phyloP scores from a whole-genome alignment of 2,888 invertebrate species.

The Cephalotes varians region DNA sequence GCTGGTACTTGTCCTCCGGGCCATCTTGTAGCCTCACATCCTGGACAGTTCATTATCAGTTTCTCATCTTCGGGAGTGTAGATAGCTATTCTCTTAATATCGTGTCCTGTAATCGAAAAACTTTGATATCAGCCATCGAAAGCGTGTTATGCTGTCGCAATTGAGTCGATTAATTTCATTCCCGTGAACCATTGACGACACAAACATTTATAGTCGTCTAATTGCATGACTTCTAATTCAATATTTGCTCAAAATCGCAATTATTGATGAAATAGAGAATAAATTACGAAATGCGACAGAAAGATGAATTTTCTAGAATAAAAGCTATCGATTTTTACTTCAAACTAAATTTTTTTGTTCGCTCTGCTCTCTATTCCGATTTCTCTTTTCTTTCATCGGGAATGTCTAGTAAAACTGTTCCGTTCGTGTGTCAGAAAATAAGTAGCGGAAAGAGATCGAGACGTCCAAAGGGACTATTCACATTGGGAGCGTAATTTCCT shows the following conservation, averaged over 20 bases:
- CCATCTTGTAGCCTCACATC: constrained; percentile 90
- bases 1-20: constrained; percentile 94
- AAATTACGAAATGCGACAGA: not conserved
- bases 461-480: constrained; percentile 40
- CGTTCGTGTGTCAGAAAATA: constrained; percentile 26
- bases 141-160: not conserved
- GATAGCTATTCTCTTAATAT: constrained; percentile 91
- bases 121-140: constrained; percentile 23
- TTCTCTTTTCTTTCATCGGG: constrained; percentile 21
- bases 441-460: constrained; percentile 24
- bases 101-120: constrained; percentile 88
- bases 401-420: constrained; percentile 12
- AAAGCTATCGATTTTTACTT: constrained; percentile 38
- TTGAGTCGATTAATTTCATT: not conserved
- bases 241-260: not conserved
- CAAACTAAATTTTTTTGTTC: constrained; percentile 39
- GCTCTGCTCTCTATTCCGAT: not conserved
- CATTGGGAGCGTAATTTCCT: constrained; percentile 39
- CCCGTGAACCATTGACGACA: not conserved
- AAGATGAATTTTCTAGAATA: constrained; percentile 12
- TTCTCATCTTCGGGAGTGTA: constrained; percentile 88
- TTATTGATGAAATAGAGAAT: not conserved
- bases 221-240: not conserved
- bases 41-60: constrained; percentile 90
- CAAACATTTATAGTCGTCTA: not conserved